Evolutionary conservation across 1,140 invertebrate species (phyloP).

Genomic region (Protaetia brevitarsis): DNA sequence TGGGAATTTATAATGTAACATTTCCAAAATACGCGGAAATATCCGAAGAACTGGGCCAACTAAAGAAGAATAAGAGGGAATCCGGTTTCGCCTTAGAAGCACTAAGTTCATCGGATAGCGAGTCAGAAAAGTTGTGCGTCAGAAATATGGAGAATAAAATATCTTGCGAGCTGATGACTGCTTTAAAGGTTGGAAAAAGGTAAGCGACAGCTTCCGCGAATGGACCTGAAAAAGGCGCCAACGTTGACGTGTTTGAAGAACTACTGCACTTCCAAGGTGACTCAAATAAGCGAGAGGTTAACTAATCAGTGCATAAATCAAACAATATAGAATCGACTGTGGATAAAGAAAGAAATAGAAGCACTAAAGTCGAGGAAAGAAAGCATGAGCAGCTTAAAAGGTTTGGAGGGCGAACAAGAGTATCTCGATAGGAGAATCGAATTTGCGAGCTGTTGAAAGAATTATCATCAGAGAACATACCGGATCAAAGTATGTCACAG

Average conservation of each 20-base stretch:
- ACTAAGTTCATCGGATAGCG: constrained; percentile 14
- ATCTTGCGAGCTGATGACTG: neutral
- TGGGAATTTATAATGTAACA: neutral
- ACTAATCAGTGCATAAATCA: neutral
- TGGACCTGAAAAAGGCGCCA: constrained; percentile 17
- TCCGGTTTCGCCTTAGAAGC: neutral
- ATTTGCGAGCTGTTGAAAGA: constrained; percentile 27
- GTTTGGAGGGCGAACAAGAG: constrained; percentile 28
- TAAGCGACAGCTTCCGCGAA: constrained; percentile 4
- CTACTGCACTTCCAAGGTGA: neutral
- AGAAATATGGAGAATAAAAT: neutral
- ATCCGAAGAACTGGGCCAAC: neutral
- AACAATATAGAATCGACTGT: neutral
- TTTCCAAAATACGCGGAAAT: constrained; percentile 7
- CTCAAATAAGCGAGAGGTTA: constrained; percentile 16
- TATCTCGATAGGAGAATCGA: constrained; percentile 29
- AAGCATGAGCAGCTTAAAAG: constrained; percentile 30
- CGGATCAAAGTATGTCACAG: neutral
- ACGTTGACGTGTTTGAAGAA: constrained; percentile 12
- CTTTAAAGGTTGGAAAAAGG: constrained; percentile 19
- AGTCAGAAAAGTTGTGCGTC: neutral
- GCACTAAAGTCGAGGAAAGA: constrained; percentile 23
- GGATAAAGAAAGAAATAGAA: neutral
- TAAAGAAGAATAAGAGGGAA: neutral
- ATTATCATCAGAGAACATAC: constrained; percentile 11